Conservation (phyloP, 2,797 vertebrate genomes). For the Anableps anableps region DNA sequence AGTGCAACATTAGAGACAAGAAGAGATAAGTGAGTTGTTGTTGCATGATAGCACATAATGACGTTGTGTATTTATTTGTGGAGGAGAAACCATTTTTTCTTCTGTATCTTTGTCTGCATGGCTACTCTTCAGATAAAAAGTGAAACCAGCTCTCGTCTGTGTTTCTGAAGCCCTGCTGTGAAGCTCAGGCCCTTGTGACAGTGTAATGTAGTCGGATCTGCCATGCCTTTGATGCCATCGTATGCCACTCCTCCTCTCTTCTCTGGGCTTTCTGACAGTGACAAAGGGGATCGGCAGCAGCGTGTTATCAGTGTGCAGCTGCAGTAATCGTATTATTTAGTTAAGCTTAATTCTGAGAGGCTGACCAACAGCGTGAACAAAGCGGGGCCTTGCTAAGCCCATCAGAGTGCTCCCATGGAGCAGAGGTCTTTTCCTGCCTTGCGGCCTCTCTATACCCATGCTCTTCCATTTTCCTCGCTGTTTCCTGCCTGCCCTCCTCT, state of each 20-base stretch:
- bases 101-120: conserved; percentile 12
- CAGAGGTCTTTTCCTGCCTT: conserved; percentile 77
- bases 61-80: conserved; percentile 17
- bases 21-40: conserved; percentile 28
- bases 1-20: conserved; percentile 19
- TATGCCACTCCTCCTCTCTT: conserved; percentile 55
- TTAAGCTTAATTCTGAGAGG: conserved; percentile 77
- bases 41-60: conserved; percentile 9
- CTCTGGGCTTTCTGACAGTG: conserved; percentile 62
- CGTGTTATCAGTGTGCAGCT: conserved; percentile 74
- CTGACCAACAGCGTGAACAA: conserved; percentile 77
- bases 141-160: conserved; percentile 23
- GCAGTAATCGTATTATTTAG: conserved; percentile 82
- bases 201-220: conserved; percentile 49
- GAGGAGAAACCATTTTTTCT: not conserved
- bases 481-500: conserved; percentile 58
- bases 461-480: conserved; percentile 37
- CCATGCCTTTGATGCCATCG: conserved; percentile 67
- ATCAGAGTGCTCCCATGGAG: conserved; percentile 72
- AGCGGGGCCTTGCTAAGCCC: conserved; percentile 73
- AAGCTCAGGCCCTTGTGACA: conserved; percentile 34
- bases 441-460: conserved; percentile 48
- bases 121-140: conserved; percentile 30
- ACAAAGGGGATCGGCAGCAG: conserved; percentile 68
- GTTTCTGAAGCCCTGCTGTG: conserved; percentile 41